A percentile compares a stretch with the other conserved stretches of the same genome.
Conservation (phyloP, 1,140 invertebrate genomes). For the Hyles euphorbiae region DNA sequence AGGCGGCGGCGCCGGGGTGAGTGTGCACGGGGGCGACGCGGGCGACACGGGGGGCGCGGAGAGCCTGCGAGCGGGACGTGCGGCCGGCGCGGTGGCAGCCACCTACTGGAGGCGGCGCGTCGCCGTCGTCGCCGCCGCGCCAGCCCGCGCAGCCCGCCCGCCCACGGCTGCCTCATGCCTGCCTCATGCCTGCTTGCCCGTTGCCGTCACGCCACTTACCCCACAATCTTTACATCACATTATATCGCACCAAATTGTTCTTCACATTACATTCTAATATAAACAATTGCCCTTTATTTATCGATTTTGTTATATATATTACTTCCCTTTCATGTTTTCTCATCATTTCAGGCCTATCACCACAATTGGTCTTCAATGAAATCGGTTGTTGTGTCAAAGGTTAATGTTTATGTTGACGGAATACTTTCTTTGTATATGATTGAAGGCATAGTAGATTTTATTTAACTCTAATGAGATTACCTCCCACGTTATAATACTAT, state of each 20-base stretch:
- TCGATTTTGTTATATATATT: slow-evolving; percentile 18
- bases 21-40: slow-evolving; percentile 20
- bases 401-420: too few relatives aligned
- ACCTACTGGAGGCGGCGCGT: slow-evolving; percentile 48
- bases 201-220: slow-evolving; percentile 57
- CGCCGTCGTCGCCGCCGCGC: slow-evolving; percentile 20
- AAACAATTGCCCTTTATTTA: not conserved
- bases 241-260: slow-evolving; percentile 51
- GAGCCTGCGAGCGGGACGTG: slow-evolving; percentile 30
- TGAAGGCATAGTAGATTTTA: too few relatives aligned
- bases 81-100: slow-evolving; percentile 40
- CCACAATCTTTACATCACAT: slow-evolving; percentile 54
- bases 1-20: slow-evolving; percentile 16
- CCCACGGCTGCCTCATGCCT: slow-evolving; percentile 31
- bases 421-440: too few relatives aligned
- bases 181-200: not conserved
- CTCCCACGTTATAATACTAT: too few relatives aligned
- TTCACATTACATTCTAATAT: slow-evolving; percentile 17
- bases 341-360: too few relatives aligned
- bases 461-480: too few relatives aligned
- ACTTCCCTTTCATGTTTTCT: too few relatives aligned
- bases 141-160: slow-evolving; percentile 52
- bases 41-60: slow-evolving; percentile 2
- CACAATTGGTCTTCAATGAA: too few relatives aligned
- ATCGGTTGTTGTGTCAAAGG: too few relatives aligned